phyloP scores from a whole-genome alignment of 2,797 vertebrate genomes.

The Fistularia tabacaria region DNA sequence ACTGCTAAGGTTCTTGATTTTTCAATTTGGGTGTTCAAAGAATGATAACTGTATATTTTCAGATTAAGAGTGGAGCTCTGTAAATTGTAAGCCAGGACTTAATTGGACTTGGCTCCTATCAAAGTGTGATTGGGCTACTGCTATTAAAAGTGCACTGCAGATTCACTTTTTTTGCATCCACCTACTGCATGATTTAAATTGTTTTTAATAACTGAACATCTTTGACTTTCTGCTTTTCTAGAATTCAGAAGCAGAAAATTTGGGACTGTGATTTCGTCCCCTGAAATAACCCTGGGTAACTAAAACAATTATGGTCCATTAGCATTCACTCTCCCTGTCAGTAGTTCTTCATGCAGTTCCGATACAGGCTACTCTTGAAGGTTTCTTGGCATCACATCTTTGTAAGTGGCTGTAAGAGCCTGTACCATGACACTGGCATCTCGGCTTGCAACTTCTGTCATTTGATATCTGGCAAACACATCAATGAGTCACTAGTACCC shows the following conservation, averaged over 20 bases:
- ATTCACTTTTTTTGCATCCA: slow-evolving; percentile 25
- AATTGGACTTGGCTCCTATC: slow-evolving; percentile 30
- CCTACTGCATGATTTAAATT: slow-evolving; percentile 33
- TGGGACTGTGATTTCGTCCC: neutral
- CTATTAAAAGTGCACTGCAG: slow-evolving; percentile 26
- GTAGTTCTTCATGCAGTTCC: neutral
- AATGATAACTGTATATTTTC: too few relatives aligned
- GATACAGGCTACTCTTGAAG: too few relatives aligned
- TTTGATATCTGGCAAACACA: slow-evolving; percentile 18
- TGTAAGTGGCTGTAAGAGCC: neutral
- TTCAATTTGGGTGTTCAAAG: too few relatives aligned
- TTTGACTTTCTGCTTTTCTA: too few relatives aligned
- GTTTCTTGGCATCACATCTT: neutral
- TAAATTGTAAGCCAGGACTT: slow-evolving; percentile 31
- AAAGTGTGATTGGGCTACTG: slow-evolving; percentile 33
- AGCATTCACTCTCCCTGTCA: neutral
- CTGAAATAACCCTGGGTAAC: slow-evolving; percentile 2
- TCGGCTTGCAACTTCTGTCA: slow-evolving; percentile 2
- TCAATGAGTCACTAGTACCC: slow-evolving; percentile 17
- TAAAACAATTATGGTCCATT: too few relatives aligned
- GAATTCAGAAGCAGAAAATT: neutral
- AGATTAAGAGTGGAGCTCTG: slow-evolving; percentile 1
- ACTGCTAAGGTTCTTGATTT: too few relatives aligned
- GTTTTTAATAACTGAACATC: slow-evolving; percentile 19
- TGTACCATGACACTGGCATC: slow-evolving; percentile 3